Evolutionary conservation across 2,113 vertebrate species (phyloP), one percentile per base, ranked within the genome.

Genomic region (Rutilus rutilus): DNA sequence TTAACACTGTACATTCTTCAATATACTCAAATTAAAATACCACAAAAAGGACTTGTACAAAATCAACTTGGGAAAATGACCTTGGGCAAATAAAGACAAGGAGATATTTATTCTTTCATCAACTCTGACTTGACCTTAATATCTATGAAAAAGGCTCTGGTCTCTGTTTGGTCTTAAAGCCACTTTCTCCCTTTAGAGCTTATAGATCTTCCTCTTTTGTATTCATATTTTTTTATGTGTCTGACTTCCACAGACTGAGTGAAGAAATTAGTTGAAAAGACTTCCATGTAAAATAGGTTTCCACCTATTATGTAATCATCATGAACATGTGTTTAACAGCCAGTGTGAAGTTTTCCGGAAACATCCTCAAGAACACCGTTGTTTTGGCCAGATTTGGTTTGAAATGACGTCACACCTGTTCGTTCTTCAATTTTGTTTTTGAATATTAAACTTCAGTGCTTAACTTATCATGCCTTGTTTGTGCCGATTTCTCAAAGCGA

Each of bases 41-140:
- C 74, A 78, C 50, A 85, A 27, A 91, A 86, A 57, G 36, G 6
- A 23, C 64, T 89, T 27, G 17, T 54, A 54, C 50, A 80, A 64
- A 87, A 86, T 82, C 19, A 36, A 59, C 85, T 90, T 87, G 86
- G 83, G 77, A 90, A 92, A 91, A 89, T 84, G 74, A 73, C 89
- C 75, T 57, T 8, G 52, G 87, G 81, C 85, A 27, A 17, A 59
- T 33, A 42, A 10, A 84, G 10, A 85, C 50, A 83, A 84, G 65
- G 11, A 33, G 17, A 6, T 85, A 21, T 59, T 71, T 85, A 57
- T 89, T 71, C 5, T 75, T 54, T 71, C 14, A 9, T 54, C 39
- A 7, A 45, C 14, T 60, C 23, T 59, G 10, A 23, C 59, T 47
- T 64, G 39, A 64, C 15, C n/a, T 84, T 47, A n/a, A 47, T 33